These are phyloP conservation scores for Seriola rivoliana DNA, from an alignment of 2,113 vertebrate genomes.

Conservation along the genomic window DNA sequence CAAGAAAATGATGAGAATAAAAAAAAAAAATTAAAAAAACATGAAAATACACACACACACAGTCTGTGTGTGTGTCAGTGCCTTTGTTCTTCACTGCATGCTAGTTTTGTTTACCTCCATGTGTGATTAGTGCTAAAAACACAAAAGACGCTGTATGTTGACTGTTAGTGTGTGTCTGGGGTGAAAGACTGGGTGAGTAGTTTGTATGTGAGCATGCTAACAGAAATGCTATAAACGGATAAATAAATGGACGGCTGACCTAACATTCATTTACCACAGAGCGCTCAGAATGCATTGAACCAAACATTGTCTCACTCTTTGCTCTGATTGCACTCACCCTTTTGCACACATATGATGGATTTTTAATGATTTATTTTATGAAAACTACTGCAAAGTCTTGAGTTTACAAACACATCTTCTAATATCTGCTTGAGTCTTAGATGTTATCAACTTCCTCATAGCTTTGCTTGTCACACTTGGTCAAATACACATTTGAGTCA, in stretches of 20 bases:
- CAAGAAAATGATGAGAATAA: not conserved
- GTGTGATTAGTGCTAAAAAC: conserved; percentile 24
- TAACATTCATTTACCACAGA: conserved; percentile 24
- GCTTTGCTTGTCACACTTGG: not conserved
- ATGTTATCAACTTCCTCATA: not conserved
- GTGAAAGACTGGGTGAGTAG: not conserved
- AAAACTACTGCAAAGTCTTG: not conserved
- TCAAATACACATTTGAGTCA: not conserved
- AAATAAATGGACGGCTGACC: not conserved
- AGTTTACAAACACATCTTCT: not conserved
- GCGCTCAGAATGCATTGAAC: conserved; percentile 13
- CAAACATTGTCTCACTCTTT: conserved; percentile 4
- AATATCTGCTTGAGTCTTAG: not conserved
- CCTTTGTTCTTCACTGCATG: conserved; percentile 80
- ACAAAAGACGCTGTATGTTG: conserved; percentile 10
- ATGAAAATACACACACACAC: conserved; percentile 13
- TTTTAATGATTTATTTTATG: conserved; percentile 14
- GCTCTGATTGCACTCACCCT: conserved; percentile 17
- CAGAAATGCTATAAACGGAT: conserved; percentile 31
- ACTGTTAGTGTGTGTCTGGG: conserved; percentile 36
- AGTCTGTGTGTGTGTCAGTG: conserved; percentile 73
- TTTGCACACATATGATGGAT: not conserved
- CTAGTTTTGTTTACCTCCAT: conserved; percentile 45
- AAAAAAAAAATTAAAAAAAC: not conserved
- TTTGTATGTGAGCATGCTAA: conserved; percentile 42